Percentiles rank a stretch among this genome's conserved stretches.
Evolutionary conservation across 2,113 vertebrate genomes (phyloP).

Genomic region (Pterocles gutturalis): DNA sequence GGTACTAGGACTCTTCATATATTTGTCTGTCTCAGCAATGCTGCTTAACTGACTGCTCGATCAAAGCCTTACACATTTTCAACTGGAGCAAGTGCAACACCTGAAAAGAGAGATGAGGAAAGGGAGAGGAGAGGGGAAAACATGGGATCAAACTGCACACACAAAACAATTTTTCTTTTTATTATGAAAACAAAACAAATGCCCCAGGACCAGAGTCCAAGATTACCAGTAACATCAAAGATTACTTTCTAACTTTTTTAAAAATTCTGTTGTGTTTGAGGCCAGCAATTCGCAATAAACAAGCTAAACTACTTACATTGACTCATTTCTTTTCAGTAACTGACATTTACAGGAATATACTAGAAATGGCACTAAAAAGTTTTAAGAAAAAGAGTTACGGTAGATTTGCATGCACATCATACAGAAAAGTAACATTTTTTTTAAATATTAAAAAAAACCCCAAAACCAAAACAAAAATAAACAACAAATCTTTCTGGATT

Average conservation of each 20-base stretch:
- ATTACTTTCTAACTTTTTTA: slow-evolving; percentile 77
- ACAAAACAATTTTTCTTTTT: slow-evolving; percentile 80
- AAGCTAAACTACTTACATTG: slow-evolving; percentile 85
- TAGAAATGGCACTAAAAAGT: slow-evolving; percentile 90
- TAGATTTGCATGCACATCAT: slow-evolving; percentile 94
- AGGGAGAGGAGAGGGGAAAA: background rate
- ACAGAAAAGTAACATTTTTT: slow-evolving; percentile 86
- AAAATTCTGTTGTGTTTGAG: slow-evolving; percentile 73
- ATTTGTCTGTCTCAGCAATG: background rate
- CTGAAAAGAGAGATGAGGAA: background rate
- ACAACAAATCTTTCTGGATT: slow-evolving; percentile 50
- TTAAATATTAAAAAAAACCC: slow-evolving; percentile 85
- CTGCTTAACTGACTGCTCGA: background rate
- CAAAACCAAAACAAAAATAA: slow-evolving; percentile 32
- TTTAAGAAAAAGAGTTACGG: slow-evolving; percentile 88
- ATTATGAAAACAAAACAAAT: slow-evolving; percentile 94
- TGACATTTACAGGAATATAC: slow-evolving; percentile 88
- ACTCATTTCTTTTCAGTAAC: slow-evolving; percentile 79
- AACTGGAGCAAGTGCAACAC: background rate
- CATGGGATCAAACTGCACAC: background rate
- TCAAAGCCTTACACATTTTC: background rate
- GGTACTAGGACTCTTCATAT: accelerated
- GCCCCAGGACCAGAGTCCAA: slow-evolving; percentile 85
- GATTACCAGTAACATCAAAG: slow-evolving; percentile 92
- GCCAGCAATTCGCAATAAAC: slow-evolving; percentile 81